phyloP scores from a whole-genome alignment of 2,888 invertebrate species.

The Ellobium chinense region DNA sequence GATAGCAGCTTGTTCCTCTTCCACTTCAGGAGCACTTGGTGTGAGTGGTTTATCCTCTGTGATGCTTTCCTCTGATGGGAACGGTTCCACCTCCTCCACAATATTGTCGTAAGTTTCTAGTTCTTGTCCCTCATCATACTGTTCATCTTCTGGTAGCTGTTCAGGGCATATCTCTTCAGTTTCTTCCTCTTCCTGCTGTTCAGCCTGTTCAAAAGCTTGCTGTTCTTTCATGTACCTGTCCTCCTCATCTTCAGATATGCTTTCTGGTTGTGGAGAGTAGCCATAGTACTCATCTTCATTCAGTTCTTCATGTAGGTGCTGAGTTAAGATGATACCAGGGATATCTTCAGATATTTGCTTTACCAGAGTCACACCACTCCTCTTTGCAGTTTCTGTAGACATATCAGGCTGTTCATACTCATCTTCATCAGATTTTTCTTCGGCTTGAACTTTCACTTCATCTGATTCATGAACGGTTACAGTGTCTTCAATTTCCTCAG shows the following conservation, averaged over 20 bases:
- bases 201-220: slow-evolving; percentile 73
- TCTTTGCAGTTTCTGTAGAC: slow-evolving; percentile 32
- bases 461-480: background rate
- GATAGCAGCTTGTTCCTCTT: background rate
- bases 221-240: slow-evolving; percentile 54
- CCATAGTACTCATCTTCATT: slow-evolving; percentile 63
- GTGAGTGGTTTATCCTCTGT: slow-evolving; percentile 27
- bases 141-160: background rate
- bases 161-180: background rate
- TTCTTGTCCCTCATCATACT: slow-evolving; percentile 25
- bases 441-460: background rate
- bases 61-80: background rate
- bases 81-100: background rate
- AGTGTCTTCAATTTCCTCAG: background rate
- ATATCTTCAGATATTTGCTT: slow-evolving; percentile 78
- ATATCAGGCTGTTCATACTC: slow-evolving; percentile 20
- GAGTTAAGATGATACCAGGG: slow-evolving; percentile 84
- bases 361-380: slow-evolving; percentile 50
- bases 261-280: slow-evolving; percentile 41
- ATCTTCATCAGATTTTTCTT: slow-evolving; percentile 32
- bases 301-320: slow-evolving; percentile 80
- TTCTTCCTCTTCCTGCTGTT: slow-evolving; percentile 78
- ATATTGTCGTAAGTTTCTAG: background rate
- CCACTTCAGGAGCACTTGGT: slow-evolving; percentile 15
- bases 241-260: slow-evolving; percentile 37